phyloP scores from a whole-genome alignment of 1,140 invertebrate species.

The Agrypnia vestita region DNA sequence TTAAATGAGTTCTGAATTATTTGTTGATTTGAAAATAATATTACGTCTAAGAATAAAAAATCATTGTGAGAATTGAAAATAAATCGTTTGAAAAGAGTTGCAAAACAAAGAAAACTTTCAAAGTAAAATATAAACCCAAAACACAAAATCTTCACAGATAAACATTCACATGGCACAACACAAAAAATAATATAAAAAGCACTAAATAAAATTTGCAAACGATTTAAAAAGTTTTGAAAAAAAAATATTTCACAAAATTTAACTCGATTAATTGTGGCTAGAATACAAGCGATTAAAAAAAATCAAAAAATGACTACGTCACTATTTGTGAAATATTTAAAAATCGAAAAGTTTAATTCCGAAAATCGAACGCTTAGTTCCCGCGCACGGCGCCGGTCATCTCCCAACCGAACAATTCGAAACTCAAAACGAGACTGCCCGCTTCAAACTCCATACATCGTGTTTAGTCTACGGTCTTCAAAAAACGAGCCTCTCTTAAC shows the following conservation, averaged over 20 bases:
- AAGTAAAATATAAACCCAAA: slow-evolving; percentile 4
- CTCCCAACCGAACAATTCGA: slow-evolving; percentile 28
- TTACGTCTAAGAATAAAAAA: neutral
- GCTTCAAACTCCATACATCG: slow-evolving; percentile 28
- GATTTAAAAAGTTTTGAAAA: slow-evolving; percentile 29
- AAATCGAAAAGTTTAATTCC: slow-evolving; percentile 8
- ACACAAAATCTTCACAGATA: neutral
- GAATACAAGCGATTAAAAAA: no score
- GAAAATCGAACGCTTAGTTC: slow-evolving; percentile 22
- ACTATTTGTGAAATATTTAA: neutral
- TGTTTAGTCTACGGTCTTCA: slow-evolving; percentile 17
- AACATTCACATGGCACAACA: slow-evolving; percentile 28
- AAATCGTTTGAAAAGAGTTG: neutral
- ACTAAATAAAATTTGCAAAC: slow-evolving; percentile 21
- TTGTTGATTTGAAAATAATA: no score
- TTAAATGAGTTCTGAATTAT: no score
- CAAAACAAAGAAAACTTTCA: neutral
- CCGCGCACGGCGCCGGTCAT: neutral
- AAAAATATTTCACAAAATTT: neutral
- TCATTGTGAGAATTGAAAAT: neutral
- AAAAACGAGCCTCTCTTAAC: neutral
- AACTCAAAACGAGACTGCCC: slow-evolving; percentile 41
- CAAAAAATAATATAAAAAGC: slow-evolving; percentile 17
- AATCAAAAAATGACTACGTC: neutral
- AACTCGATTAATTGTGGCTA: no score